Evolutionary conservation across 1,140 invertebrate species (phyloP), one percentile per base, ranked within the genome.

Genomic region (Zaprionus taronus): DNA sequence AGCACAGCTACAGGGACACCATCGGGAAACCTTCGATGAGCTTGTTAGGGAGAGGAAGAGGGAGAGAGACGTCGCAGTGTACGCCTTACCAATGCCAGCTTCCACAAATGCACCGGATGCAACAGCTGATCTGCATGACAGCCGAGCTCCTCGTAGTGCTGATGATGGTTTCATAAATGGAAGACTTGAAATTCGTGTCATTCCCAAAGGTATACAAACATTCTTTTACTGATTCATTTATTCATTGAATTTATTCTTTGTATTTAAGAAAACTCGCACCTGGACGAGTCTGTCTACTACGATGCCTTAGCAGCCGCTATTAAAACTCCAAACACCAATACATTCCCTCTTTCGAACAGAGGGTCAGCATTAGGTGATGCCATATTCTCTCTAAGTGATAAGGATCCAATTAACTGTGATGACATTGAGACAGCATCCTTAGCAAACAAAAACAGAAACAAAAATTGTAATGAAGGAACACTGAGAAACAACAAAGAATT

Each of bases 181-280:
- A 51, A 95, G 96, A 66, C 93, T 97, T 34, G 96, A 97, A 94
- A 97, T 97, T 70, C 94, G 97, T 57, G 96, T 97, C 28, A 95
- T 97, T 41, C 93, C 94, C 65, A 93, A 94, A 92, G 93, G 93
- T 92, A 70, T 41, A 20, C 44, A 20, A 1, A 49, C 31, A 24
- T 36, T 73, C 31, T 34, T 49, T 15, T 17, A 47, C 26, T 36
- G 26, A n/a, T 26, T 31, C 28, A 31, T 36, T 26, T 17, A 9
- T 24, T 36, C 34, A 22, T 22, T 22, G 20, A 7, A 55, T 7
- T 5, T 0, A 51, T 15, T 7, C n/a, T 63, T 41, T 53, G 38
- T 17, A 15, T 41, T 15, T 15, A 14, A 91, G 83, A 92, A 61
- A 84, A 72, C 69, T 83, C 82, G n/a, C 77, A 91, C 76, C 56